Evolutionary conservation across 2,797 vertebrate species (phyloP).

Genomic region (Lepus oiostolus): DNA sequence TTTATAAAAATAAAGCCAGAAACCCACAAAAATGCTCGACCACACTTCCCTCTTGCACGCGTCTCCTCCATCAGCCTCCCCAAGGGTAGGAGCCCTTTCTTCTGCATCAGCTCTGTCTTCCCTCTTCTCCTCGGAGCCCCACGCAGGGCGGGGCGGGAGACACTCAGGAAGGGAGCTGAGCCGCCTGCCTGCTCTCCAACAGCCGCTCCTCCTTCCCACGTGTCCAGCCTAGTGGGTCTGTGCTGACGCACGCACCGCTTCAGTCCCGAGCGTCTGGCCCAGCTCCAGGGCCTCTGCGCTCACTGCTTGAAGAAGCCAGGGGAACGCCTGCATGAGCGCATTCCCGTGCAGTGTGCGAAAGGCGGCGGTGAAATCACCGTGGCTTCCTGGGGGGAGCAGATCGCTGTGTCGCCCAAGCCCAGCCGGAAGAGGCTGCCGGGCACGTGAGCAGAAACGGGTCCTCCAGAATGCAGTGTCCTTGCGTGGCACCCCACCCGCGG

Average conservation of each 20-base stretch:
- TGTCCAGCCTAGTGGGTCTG: conserved; percentile 69
- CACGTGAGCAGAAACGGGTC: background rate
- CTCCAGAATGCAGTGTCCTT: background rate
- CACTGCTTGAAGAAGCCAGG: conserved; percentile 71
- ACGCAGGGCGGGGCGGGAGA: background rate
- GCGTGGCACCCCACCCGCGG: background rate
- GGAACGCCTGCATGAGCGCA: conserved; percentile 71
- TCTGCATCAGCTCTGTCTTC: background rate
- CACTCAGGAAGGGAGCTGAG: background rate
- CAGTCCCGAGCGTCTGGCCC: conserved; percentile 73
- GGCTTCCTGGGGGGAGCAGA: conserved; percentile 31
- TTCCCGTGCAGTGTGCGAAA: conserved; percentile 47
- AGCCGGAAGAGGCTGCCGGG: background rate
- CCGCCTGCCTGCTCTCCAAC: background rate
- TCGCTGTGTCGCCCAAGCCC: background rate
- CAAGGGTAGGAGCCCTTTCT: background rate
- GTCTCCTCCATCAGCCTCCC: background rate
- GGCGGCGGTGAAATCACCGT: conserved; percentile 55
- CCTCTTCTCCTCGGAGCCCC: conserved; percentile 27
- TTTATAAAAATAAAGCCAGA: conserved; percentile 2
- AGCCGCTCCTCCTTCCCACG: conserved; percentile 25
- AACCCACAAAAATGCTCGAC: background rate
- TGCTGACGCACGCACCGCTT: conserved; percentile 66
- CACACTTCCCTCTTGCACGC: background rate
- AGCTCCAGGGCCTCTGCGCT: conserved; percentile 58